Evolutionary conservation across 2,888 invertebrate genomes (phyloP).

Genomic region (Spisula subtruncata): DNA sequence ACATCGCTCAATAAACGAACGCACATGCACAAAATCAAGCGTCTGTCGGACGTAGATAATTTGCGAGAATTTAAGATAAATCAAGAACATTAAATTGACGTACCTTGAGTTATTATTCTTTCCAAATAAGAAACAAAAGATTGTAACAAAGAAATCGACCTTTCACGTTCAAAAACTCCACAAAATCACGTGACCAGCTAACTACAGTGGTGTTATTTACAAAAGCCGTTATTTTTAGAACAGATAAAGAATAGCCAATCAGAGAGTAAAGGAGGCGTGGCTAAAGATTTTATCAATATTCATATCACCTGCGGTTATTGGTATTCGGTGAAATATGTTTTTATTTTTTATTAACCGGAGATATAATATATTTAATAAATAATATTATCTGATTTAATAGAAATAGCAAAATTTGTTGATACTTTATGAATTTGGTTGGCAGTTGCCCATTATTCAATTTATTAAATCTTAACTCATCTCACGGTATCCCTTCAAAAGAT

Average conservation of each 20-base stretch:
- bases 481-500: too few relatives aligned
- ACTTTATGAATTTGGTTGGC: too few relatives aligned
- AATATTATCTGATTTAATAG: too few relatives aligned
- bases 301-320: constrained; percentile 35
- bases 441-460: too few relatives aligned
- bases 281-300: constrained; percentile 59
- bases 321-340: too few relatives aligned
- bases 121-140: constrained; percentile 54
- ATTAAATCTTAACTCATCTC: too few relatives aligned
- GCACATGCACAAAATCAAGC: constrained; percentile 34
- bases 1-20: constrained; percentile 34
- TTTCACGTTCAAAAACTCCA: constrained; percentile 54
- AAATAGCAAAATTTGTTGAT: too few relatives aligned
- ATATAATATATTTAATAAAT: too few relatives aligned
- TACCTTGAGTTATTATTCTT: constrained; percentile 40
- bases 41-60: constrained; percentile 35
- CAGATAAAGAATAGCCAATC: constrained; percentile 56
- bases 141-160: constrained; percentile 62
- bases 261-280: constrained; percentile 47
- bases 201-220: constrained; percentile 75
- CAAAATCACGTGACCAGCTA: constrained; percentile 73
- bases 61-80: constrained; percentile 34
- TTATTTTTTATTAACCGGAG: too few relatives aligned
- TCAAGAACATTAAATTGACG: constrained; percentile 35
- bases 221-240: constrained; percentile 71